phyloP scores from a whole-genome alignment of 2,888 invertebrate genomes.

The Ennomos fuscantarius region DNA sequence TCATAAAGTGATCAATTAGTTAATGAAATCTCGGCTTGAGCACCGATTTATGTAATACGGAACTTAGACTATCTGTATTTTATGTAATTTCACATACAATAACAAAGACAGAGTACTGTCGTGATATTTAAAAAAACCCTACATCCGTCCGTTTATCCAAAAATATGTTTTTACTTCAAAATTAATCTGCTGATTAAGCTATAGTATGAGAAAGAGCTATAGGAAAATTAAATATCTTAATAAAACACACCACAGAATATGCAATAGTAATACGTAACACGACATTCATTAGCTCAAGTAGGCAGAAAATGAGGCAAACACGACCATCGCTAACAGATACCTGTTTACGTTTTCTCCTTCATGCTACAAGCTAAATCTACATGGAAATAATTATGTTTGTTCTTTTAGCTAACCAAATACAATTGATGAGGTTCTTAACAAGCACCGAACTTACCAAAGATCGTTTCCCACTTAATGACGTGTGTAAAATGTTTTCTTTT shows the following conservation, averaged over 20 bases:
- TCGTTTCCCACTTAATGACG: conserved; percentile 31
- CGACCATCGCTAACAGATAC: conserved; percentile 56
- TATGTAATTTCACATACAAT: conserved; percentile 32
- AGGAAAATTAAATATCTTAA: conserved; percentile 45
- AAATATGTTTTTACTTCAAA: too few relatives aligned
- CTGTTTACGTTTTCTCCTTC: conserved; percentile 54
- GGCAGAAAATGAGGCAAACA: conserved; percentile 60
- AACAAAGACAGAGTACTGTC: background rate
- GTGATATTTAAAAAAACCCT: too few relatives aligned
- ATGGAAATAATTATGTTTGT: conserved; percentile 54
- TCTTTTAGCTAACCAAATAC: conserved; percentile 60
- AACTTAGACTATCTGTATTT: conserved; percentile 39
- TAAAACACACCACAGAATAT: too few relatives aligned
- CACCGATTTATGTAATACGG: too few relatives aligned
- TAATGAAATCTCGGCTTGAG: too few relatives aligned
- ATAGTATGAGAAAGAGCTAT: too few relatives aligned
- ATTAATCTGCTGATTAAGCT: too few relatives aligned
- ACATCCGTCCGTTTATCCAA: too few relatives aligned
- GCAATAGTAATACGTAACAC: too few relatives aligned
- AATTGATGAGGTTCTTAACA: conserved; percentile 39
- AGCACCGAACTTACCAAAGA: conserved; percentile 28
- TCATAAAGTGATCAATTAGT: too few relatives aligned
- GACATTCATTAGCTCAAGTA: conserved; percentile 50
- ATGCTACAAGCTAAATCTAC: conserved; percentile 50
- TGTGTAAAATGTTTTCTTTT: conserved; percentile 31